These are phyloP conservation scores for Hydractinia echinata DNA, from an alignment of 30 jellyfish, hydroid and myxozoan genomes.

Conservation along the genomic window DNA sequence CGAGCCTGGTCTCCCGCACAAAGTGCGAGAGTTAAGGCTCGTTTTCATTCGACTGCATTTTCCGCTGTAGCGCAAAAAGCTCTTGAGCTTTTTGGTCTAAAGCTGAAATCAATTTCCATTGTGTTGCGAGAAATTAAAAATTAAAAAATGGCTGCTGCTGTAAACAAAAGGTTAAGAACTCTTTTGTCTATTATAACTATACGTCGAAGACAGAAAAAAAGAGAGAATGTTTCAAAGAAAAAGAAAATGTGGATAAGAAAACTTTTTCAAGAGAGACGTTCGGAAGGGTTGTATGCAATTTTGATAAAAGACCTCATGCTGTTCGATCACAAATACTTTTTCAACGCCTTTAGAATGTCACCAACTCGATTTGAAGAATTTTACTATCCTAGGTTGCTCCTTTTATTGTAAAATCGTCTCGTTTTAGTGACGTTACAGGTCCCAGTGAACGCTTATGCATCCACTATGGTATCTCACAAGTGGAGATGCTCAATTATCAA, in stretches of 20 bases:
- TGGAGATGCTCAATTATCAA: constrained; percentile 43
- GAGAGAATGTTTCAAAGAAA: not conserved
- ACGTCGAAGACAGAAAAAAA: not conserved
- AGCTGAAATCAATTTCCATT: too few species aligned
- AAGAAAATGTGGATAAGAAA: constrained; percentile 36
- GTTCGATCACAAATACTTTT: too few species aligned
- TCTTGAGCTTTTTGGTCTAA: too few species aligned
- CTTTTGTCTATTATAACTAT: not conserved
- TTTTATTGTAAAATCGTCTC: constrained; percentile 13
- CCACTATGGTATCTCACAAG: constrained; percentile 24
- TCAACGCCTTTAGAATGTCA: too few species aligned
- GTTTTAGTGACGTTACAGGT: not conserved
- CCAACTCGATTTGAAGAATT: not conserved
- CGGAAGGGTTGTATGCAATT: constrained; percentile 26
- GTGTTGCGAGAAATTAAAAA: too few species aligned
- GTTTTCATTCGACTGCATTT: too few species aligned
- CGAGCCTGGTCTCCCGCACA: too few species aligned
- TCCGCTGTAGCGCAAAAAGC: too few species aligned
- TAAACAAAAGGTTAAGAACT: not conserved
- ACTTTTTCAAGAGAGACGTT: constrained; percentile 38
- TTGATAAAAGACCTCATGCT: too few species aligned
- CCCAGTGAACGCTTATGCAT: constrained; percentile 19
- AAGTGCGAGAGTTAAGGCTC: too few species aligned
- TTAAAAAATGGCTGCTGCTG: too few species aligned
- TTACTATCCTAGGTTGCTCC: constrained; percentile 22